phyloP scores from a whole-genome alignment of 2,797 vertebrate species.

The Tenualosa ilisha region DNA sequence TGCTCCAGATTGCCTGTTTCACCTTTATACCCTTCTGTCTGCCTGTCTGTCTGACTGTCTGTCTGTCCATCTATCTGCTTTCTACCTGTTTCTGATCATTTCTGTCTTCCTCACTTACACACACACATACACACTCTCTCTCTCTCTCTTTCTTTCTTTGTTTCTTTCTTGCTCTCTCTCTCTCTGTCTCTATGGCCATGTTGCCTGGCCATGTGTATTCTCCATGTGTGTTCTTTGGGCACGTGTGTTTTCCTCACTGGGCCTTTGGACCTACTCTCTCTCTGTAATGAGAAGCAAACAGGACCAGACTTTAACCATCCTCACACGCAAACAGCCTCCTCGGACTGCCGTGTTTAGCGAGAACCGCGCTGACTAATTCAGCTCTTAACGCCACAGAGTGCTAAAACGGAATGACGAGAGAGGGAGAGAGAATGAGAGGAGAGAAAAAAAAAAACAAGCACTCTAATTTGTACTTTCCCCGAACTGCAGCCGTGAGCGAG shows the following conservation, averaged over 20 bases:
- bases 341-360: neutral
- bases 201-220: no score
- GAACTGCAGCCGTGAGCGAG: neutral
- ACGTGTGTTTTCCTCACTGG: neutral
- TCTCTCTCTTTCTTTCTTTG: neutral
- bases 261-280: neutral
- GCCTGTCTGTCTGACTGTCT: neutral
- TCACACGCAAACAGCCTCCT: neutral
- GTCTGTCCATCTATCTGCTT: neutral
- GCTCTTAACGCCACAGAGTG: neutral
- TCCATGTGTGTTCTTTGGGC: neutral
- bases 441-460: neutral
- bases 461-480: conserved; percentile 4
- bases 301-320: neutral
- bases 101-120: neutral
- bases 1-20: neutral
- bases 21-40: neutral
- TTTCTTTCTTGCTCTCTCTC: neutral
- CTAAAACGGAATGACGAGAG: neutral
- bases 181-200: neutral
- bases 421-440: neutral
- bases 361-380: neutral
- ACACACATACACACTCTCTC: neutral
- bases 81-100: neutral
- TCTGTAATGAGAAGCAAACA: neutral